These are phyloP conservation scores for Dasypus novemcinctus DNA, from an alignment of 2,113 vertebrate species.

Conservation along the genomic window DNA sequence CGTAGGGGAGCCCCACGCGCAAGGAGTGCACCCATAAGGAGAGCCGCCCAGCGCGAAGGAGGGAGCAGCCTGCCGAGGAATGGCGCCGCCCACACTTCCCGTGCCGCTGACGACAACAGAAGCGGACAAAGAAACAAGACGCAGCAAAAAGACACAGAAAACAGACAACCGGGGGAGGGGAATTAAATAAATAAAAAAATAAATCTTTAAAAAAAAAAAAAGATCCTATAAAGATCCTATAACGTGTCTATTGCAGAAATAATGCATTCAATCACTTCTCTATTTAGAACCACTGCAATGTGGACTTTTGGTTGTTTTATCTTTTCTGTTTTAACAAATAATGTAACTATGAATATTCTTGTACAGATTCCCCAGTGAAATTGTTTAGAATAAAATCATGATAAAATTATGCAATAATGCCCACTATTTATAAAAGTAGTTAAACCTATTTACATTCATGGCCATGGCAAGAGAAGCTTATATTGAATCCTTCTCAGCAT, in stretches of 20 bases:
- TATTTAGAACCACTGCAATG: accelerated
- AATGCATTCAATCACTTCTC: not conserved
- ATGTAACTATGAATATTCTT: not conserved
- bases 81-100: too few species aligned
- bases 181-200: too few species aligned
- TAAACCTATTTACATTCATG: not conserved
- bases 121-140: too few species aligned
- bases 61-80: too few species aligned
- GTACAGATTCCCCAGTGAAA: not conserved
- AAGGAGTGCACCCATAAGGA: too few species aligned
- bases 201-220: too few species aligned
- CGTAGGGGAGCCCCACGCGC: too few species aligned
- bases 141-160: too few species aligned
- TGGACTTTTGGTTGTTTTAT: not conserved
- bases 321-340: not conserved
- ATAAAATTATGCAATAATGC: not conserved
- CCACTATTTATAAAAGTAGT: not conserved
- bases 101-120: too few species aligned
- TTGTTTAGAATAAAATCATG: not conserved
- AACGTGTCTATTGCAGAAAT: not conserved
- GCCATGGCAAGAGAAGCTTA: not conserved
- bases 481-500: not conserved
- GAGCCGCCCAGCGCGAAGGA: too few species aligned
- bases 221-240: not conserved
- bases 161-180: too few species aligned